Conservation (phyloP, 2,888 invertebrate species). For the Pristionchus maxplancki region DNA sequence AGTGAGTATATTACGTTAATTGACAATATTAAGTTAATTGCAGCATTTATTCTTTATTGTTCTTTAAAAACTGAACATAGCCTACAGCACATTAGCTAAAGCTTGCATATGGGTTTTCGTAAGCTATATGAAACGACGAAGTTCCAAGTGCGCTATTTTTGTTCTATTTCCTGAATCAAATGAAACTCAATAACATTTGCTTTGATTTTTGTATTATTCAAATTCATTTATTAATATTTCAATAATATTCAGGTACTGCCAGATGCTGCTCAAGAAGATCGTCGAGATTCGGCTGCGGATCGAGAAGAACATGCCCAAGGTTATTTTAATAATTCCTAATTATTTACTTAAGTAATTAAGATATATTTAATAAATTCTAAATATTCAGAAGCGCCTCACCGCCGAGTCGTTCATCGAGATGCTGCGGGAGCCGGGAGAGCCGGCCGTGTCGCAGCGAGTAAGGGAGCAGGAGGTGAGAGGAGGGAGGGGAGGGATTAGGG, state of each 20-base stretch:
- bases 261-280: constrained; percentile 57
- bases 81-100: not conserved
- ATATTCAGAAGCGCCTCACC: constrained; percentile 54
- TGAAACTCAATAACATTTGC: not conserved
- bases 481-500: not conserved
- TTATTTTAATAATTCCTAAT: not conserved
- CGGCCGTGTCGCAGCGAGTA: constrained; percentile 47
- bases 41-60: not conserved
- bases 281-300: constrained; percentile 60
- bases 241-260: constrained; percentile 55
- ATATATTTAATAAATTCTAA: not conserved
- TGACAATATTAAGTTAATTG: not conserved
- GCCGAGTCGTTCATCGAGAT: constrained; percentile 59
- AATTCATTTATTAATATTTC: not conserved
- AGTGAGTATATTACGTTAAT: not conserved
- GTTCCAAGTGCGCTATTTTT: not conserved
- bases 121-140: not conserved
- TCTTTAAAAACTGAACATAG: too few species aligned
- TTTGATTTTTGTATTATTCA: not conserved
- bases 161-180: not conserved
- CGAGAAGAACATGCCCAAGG: constrained; percentile 54
- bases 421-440: constrained; percentile 54
- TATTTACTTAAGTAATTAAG: not conserved
- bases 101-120: not conserved
- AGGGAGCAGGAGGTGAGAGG: constrained; percentile 40